phyloP scores from a whole-genome alignment of 2,113 vertebrate species.

The Lanius collurio region DNA sequence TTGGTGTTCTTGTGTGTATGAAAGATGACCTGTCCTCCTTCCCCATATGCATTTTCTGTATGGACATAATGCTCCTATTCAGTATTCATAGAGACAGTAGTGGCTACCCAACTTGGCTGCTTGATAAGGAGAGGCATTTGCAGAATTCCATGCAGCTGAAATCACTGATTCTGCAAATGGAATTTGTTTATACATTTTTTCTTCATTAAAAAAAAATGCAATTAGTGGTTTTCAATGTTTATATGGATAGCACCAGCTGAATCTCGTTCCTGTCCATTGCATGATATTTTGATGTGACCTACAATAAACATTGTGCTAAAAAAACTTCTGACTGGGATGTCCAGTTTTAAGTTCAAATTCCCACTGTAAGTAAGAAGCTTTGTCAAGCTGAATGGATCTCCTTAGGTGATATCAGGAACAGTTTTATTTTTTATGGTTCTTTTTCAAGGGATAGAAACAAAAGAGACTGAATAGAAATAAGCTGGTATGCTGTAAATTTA shows the following conservation, averaged over 20 bases:
- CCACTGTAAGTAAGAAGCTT: not conserved
- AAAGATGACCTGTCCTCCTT: slow-evolving; percentile 23
- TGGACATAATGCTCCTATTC: slow-evolving; percentile 44
- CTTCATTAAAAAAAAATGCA: not conserved
- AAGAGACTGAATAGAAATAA: not conserved
- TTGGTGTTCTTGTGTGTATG: not conserved
- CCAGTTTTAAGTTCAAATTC: not conserved
- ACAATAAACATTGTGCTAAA: not conserved
- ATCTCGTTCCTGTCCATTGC: not conserved
- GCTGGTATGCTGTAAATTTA: not conserved
- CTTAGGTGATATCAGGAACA: not conserved
- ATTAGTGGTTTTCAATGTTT: slow-evolving; percentile 16
- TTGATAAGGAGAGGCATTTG: slow-evolving; percentile 15
- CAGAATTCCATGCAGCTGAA: slow-evolving; percentile 46
- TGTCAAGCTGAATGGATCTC: not conserved
- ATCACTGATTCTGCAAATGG: slow-evolving; percentile 14
- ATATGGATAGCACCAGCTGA: not conserved
- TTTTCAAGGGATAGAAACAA: not conserved
- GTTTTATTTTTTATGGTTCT: not conserved
- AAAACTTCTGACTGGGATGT: not conserved
- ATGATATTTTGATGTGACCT: not conserved
- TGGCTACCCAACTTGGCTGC: not conserved
- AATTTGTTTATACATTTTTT: slow-evolving; percentile 7
- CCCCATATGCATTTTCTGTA: not conserved
- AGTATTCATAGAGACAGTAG: slow-evolving; percentile 26